Evolutionary conservation across 2,888 invertebrate species (phyloP).

Genomic region (Coleophora flavipennella): DNA sequence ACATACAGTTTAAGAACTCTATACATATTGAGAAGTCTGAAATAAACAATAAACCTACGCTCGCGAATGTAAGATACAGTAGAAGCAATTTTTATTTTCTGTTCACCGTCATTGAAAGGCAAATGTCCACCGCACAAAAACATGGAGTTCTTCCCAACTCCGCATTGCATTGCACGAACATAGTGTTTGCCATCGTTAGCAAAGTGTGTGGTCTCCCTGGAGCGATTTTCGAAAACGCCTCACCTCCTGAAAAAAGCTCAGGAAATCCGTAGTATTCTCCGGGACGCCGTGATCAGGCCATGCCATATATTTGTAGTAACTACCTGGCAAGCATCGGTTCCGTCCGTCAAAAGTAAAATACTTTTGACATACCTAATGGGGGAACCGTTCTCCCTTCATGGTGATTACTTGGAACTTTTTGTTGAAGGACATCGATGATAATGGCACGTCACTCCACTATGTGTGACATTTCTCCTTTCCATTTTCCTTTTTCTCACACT

Average conservation of each 20-base stretch:
- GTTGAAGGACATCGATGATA: too few relatives aligned
- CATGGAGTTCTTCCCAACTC: neutral
- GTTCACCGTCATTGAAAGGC: neutral
- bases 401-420: too few relatives aligned
- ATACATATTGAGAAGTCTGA: neutral
- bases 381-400: too few relatives aligned
- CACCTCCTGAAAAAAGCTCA: slow-evolving; percentile 1
- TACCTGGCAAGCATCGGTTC: neutral
- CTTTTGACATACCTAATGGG: neutral
- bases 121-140: neutral
- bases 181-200: neutral
- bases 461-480: too few relatives aligned
- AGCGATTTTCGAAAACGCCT: neutral
- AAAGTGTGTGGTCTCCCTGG: neutral
- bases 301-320: neutral
- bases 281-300: slow-evolving; percentile 1
- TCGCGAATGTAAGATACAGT: neutral
- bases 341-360: slow-evolving; percentile 1
- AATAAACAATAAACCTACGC: slow-evolving; percentile 1
- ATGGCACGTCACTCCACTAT: too few relatives aligned
- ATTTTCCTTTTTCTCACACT: too few relatives aligned
- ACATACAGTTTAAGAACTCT: neutral
- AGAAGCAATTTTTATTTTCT: neutral
- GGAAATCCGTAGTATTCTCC: neutral
- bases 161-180: neutral